Base-by-base conservation (phyloP, 2,888 invertebrate genomes). In the Ormyrus thymus region DNA sequence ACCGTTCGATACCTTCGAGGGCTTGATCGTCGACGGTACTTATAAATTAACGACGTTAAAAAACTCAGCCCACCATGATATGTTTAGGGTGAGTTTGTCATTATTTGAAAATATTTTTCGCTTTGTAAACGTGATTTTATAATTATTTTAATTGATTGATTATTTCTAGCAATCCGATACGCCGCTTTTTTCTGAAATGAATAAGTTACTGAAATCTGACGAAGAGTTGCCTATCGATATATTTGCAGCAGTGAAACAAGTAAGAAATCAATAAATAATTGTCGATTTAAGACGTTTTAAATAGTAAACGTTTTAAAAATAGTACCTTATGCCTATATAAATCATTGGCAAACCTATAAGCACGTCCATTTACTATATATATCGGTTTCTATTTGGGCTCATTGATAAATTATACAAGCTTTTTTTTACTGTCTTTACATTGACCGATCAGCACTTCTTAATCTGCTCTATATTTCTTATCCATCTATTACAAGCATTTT, bases 1-100 rank as follows among this genome's bases (percentile, higher is more conserved):
- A 66, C 85, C 85, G 1, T 86, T 86, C 70, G 61, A 51, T 6
- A 80, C 80, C 7, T 74, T 83, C 11, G 76, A 82, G 11, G 84
- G 81, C 4, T 83, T 86, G 8, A 66, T 83, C 6, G 43, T 69
- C 0, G 82, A 83, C 13, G 83, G 83, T 4, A 79, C 80, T 0
- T 86, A 85, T 80, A 61, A 73, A 29, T 68, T 85, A 7, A 81
- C 78, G 8, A 69, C 83, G 9, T n/a, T 73, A 6, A 77, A 73
- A 7, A 45, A 77, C 7, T 79, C 81, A 8, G 61, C 80, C n/a
- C 64, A 81, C 58, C 72, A 81, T 61, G 81, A 82, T 29, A 9
- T 82, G 10, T 83, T 84, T 56, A 53, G 10, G 61, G 83, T 83
- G 13, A 8, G 51, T 56, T 61, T 50, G 13, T 51, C 5, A 6